Percentiles rank a stretch among this genome's conserved stretches.
Conservation (phyloP, 2,888 invertebrate species). For the Ditula angustiorana region DNA sequence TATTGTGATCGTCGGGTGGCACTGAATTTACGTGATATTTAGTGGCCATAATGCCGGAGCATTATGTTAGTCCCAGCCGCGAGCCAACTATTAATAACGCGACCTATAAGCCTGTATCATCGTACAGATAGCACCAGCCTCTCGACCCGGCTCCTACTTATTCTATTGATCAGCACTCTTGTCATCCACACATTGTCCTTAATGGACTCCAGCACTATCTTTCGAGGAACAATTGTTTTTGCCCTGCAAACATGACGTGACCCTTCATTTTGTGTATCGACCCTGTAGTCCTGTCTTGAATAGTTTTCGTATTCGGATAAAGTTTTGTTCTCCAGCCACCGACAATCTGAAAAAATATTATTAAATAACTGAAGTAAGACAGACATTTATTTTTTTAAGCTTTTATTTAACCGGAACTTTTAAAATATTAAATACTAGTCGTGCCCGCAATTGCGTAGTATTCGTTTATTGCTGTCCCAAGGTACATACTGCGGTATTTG, state of each 20-base stretch:
- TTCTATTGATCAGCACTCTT: conserved; percentile 76
- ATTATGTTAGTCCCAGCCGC: conserved; percentile 57
- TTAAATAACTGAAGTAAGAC: too few relatives aligned
- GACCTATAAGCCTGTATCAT: conserved; percentile 57
- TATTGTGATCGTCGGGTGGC: conserved; percentile 36
- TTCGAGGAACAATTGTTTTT: conserved; percentile 72
- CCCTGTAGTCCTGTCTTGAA: conserved; percentile 46
- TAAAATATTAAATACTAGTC: too few relatives aligned
- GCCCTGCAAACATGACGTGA: conserved; percentile 61
- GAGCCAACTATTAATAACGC: conserved; percentile 72
- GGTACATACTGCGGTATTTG: too few relatives aligned
- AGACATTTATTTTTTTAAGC: too few relatives aligned
- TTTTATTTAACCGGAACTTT: too few relatives aligned
- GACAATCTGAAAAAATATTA: too few relatives aligned
- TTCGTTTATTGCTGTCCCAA: too few relatives aligned
- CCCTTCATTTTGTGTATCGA: conserved; percentile 47
- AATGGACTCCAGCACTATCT: conserved; percentile 72
- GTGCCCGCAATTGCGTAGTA: too few relatives aligned
- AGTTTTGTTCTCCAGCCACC: background rate
- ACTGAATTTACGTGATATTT: conserved; percentile 63
- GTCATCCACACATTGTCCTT: conserved; percentile 76
- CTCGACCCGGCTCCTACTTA: conserved; percentile 57
- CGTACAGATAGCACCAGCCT: conserved; percentile 57
- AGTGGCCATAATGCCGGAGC: conserved; percentile 55
- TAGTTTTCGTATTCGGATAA: conserved; percentile 45